Percentiles rank a stretch among this genome's conserved stretches.
Evolutionary conservation across 2,113 vertebrate species (phyloP).

Genomic region (Pomatorhinus ruficollis): DNA sequence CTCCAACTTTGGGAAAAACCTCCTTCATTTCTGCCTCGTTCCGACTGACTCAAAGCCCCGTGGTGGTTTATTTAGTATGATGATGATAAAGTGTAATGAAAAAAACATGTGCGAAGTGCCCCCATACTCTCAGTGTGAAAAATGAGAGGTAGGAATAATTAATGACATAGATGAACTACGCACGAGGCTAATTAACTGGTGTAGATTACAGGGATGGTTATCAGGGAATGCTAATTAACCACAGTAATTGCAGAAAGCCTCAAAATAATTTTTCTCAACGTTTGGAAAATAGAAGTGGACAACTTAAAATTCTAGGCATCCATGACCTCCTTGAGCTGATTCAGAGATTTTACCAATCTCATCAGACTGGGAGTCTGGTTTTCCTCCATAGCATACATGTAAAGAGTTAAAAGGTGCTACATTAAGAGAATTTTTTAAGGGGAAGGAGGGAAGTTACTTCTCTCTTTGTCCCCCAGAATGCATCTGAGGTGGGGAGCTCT

Average conservation of each 20-base stretch:
- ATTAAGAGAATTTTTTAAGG: not conserved
- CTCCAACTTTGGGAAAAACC: not conserved
- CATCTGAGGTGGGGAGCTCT: not conserved
- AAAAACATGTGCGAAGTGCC: not conserved
- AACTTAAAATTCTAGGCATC: not conserved
- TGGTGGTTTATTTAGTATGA: not conserved
- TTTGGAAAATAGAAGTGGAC: not conserved
- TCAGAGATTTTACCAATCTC: not conserved
- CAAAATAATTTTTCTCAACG: not conserved
- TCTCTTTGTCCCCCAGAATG: not conserved
- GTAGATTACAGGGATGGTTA: not conserved
- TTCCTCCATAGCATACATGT: not conserved
- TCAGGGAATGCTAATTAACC: constrained; percentile 27
- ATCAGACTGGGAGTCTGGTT: not conserved
- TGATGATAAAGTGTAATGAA: constrained; percentile 22
- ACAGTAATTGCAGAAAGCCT: not conserved
- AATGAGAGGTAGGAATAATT: constrained; percentile 32
- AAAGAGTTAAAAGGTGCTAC: not conserved
- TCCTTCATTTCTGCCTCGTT: not conserved
- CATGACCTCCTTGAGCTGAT: not conserved
- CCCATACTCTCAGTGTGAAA: not conserved
- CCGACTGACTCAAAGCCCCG: not conserved
- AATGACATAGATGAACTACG: constrained; percentile 1
- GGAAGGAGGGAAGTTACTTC: not conserved
- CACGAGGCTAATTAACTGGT: constrained; percentile 14